A percentile compares a stretch with the other conserved stretches of the same genome.
These are phyloP conservation scores for Tupaia tana DNA, from an alignment of 2,113 vertebrate species.

Conservation along the genomic window DNA sequence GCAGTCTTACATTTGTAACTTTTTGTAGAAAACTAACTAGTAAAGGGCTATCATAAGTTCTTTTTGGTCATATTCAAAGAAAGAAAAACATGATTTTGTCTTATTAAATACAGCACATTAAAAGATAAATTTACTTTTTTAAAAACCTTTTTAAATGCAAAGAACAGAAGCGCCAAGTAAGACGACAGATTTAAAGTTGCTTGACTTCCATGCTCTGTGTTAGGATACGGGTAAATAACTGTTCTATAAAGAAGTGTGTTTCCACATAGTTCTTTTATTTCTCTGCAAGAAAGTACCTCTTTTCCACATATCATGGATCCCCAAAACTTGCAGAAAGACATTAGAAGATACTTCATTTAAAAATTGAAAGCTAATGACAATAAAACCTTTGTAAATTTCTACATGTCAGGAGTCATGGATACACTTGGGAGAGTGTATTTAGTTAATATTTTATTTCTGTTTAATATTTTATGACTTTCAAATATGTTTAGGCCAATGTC, in stretches of 20 bases:
- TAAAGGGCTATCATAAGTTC: neutral
- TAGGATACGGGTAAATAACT: accelerated
- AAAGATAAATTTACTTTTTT: neutral
- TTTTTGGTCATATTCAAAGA: neutral
- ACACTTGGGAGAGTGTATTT: neutral
- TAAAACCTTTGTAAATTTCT: neutral
- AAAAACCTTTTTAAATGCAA: neutral
- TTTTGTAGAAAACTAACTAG: neutral
- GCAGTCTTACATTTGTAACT: neutral
- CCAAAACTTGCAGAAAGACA: constrained; percentile 6
- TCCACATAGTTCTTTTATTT: neutral
- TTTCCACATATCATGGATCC: neutral
- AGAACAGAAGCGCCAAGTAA: neutral
- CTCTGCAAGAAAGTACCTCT: neutral
- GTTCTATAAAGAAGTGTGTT: neutral
- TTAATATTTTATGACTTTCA: constrained; percentile 11
- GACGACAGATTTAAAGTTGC: neutral
- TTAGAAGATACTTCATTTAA: constrained; percentile 47
- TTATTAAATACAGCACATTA: neutral
- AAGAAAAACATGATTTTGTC: neutral
- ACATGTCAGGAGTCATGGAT: neutral
- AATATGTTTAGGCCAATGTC: neutral
- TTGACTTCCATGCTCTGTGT: neutral
- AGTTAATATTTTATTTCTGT: constrained; percentile 22
- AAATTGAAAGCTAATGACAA: constrained; percentile 22